Evolutionary conservation across 2,113 vertebrate species (phyloP).

Genomic region (Oxyruncus cristatus): DNA sequence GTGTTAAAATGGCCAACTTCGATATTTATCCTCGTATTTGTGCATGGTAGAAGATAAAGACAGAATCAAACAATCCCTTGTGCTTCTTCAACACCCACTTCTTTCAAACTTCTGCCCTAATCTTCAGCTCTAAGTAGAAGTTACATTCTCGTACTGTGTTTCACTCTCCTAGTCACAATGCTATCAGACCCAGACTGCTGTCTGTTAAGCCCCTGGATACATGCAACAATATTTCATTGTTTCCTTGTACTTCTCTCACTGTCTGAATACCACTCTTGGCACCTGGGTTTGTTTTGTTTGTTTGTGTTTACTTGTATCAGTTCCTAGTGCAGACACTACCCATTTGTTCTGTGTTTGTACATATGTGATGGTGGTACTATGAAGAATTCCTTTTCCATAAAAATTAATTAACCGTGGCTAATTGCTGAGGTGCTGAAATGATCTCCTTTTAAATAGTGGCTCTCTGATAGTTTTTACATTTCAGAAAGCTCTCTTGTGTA

Average conservation of each 20-base stretch:
- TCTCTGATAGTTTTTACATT: not conserved
- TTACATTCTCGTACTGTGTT: not conserved
- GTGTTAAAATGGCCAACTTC: not conserved
- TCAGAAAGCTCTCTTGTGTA: not conserved
- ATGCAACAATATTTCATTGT: not conserved
- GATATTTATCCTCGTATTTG: not conserved
- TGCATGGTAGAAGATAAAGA: not conserved
- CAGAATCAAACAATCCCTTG: not conserved
- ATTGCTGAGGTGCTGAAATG: not conserved
- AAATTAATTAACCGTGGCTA: not conserved
- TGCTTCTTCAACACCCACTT: not conserved
- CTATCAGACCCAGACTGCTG: not conserved
- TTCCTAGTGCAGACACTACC: not conserved
- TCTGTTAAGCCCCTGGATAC: not conserved
- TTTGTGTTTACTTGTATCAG: not conserved
- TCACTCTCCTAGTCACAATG: not conserved
- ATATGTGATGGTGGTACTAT: not conserved
- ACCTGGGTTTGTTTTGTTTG: not conserved
- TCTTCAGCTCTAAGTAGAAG: not conserved
- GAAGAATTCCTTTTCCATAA: not conserved
- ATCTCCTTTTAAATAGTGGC: not conserved
- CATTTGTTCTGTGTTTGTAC: not conserved
- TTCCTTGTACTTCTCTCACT: not conserved
- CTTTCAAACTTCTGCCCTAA: not conserved
- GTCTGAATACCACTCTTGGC: not conserved